Evolutionary conservation across 2,113 vertebrate species (phyloP), one percentile per base, ranked within the genome.

Genomic region (Rhineura floridana): DNA sequence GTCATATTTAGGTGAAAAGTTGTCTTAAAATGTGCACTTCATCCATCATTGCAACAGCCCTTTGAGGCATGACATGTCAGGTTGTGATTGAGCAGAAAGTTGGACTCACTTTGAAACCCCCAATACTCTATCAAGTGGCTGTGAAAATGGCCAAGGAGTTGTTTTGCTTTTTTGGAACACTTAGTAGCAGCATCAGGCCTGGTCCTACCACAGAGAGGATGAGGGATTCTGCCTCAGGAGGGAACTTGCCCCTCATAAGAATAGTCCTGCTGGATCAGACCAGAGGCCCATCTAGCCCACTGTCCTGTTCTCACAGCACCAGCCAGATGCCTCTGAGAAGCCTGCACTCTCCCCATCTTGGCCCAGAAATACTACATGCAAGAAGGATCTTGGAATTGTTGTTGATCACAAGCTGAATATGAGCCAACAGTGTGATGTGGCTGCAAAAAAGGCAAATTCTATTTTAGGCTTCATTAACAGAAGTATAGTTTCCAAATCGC

Each of bases 1-100:
- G 39, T 76, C 84, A 77, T 63, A 30, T 76, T 63, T 85, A n/a
- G 72, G 70, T 46, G 84, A 76, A 85, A 75, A 59, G 50, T n/a
- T 84, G 69, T 59, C 55, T 85, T 76, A 63, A 85, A 85, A 62
- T 73, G 21, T 50, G 59, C 15, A 42, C 72, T 75, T 62, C 84
- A 85, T 85, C 59, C 39, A 85, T 85, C 84, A 76, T 21, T 13
- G 28, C 52, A 84, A 63, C 28, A 46, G 28, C 52, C 39, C 50
- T 85, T 62, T 62, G 72, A 55, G 50, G 46, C 4, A 17, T 55
- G 55, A 15, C 55, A 85, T 75, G 84, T 76, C 84, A 85, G 39
- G 33, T 62, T 44, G 55, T 85, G 72, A 76, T 46, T 44, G 55
- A 85, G 28, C 39, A 62, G 72, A 28, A 85, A 76, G 76, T 21